Conservation (phyloP, 2,797 vertebrate species). For the Cuculus canorus region DNA sequence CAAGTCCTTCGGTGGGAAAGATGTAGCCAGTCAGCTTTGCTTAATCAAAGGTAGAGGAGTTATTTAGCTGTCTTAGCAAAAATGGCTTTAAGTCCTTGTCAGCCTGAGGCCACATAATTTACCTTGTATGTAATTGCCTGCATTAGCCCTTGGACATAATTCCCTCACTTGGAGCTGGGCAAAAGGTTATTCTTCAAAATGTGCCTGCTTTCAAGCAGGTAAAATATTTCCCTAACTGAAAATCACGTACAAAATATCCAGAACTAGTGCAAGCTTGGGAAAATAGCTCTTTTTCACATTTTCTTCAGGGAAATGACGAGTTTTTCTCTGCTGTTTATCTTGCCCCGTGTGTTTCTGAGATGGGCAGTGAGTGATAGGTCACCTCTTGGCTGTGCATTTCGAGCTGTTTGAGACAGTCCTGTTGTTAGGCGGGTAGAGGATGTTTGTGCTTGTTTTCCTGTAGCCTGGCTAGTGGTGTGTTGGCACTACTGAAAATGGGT, state of each 20-base stretch:
- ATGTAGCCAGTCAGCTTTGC: background rate
- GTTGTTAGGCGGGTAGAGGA: background rate
- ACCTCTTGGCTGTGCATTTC: background rate
- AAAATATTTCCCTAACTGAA: background rate
- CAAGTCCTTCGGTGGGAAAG: background rate
- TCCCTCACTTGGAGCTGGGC: background rate
- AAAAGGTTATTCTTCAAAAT: conserved; percentile 20
- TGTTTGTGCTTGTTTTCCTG: background rate
- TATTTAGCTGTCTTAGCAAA: conserved; percentile 28
- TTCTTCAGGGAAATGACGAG: background rate
- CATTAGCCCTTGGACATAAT: background rate
- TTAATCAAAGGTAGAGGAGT: background rate
- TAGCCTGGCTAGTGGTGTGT: background rate
- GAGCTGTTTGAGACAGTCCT: background rate
- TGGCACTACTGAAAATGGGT: background rate
- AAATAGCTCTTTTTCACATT: background rate
- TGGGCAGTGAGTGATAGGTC: background rate
- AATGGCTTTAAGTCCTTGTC: conserved; percentile 4
- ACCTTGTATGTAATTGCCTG: conserved; percentile 6
- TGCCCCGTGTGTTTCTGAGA: background rate
- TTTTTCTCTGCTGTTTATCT: background rate
- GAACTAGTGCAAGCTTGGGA: background rate
- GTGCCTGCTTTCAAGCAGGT: background rate
- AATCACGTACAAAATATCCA: background rate
- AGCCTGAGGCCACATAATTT: conserved; percentile 14